Percentiles rank a stretch among this genome's conserved stretches.
Conservation (phyloP, 1,140 invertebrate genomes). For the Bombus sibiricus region DNA sequence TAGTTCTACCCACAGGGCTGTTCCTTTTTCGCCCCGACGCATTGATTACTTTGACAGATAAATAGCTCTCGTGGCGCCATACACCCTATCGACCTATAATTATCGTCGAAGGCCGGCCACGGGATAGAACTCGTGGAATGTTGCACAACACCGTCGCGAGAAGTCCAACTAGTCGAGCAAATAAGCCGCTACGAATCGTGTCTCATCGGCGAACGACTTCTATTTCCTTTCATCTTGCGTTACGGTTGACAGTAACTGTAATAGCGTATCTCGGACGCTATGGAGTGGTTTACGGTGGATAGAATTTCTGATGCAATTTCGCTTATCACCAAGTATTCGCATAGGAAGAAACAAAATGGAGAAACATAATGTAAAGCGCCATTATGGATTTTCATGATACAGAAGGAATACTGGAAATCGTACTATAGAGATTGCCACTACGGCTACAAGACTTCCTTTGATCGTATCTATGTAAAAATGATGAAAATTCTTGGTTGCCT, state of each 20-base stretch:
- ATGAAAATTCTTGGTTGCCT: not conserved
- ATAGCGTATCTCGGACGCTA: not conserved
- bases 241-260: not conserved
- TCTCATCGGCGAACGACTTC: not conserved
- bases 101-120: constrained; percentile 7
- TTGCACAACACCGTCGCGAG: constrained; percentile 12
- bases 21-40: not conserved
- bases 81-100: constrained; percentile 25
- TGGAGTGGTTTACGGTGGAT: not conserved
- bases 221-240: not conserved
- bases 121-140: not conserved
- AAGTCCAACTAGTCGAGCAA: not conserved
- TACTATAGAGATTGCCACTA: not conserved
- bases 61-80: constrained; percentile 36
- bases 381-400: not conserved
- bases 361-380: not conserved
- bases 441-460: not conserved
- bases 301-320: not conserved
- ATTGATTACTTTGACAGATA: constrained; percentile 50
- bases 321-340: not conserved
- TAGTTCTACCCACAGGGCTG: not conserved
- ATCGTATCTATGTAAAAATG: not conserved
- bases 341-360: not conserved
- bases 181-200: not conserved
- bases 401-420: not conserved